A percentile compares a stretch with the other conserved stretches of the same genome.
Evolutionary conservation across 2,113 vertebrate genomes (phyloP).

Genomic region (Apus apus): DNA sequence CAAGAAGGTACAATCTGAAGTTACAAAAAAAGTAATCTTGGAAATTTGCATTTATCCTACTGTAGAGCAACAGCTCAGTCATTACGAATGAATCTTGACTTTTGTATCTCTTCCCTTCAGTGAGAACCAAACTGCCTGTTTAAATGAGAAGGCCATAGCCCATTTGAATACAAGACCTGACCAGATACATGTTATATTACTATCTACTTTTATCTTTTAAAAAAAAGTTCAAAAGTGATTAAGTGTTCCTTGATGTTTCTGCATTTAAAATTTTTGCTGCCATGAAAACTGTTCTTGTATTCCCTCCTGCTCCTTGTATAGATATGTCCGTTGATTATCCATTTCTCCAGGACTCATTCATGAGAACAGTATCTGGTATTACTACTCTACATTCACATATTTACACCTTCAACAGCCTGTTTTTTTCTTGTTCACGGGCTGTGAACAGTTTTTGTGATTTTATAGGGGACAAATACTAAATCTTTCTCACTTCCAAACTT

Average conservation of each 20-base stretch:
- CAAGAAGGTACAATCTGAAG: slow-evolving; percentile 4
- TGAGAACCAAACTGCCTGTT: not conserved
- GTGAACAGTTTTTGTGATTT: not conserved
- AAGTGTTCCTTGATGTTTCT: not conserved
- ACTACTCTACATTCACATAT: not conserved
- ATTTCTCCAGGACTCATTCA: slow-evolving; percentile 22
- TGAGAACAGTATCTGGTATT: slow-evolving; percentile 42
- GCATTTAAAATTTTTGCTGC: not conserved
- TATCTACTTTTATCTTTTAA: slow-evolving; percentile 8
- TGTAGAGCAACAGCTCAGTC: not conserved
- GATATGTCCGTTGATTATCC: slow-evolving; percentile 24
- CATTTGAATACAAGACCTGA: slow-evolving; percentile 24
- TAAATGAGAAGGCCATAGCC: slow-evolving; percentile 28
- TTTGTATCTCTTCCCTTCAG: not conserved
- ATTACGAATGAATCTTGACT: not conserved
- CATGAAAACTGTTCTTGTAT: not conserved
- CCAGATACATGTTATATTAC: not conserved
- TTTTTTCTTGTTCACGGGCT: slow-evolving; percentile 25
- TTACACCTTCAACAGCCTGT: not conserved
- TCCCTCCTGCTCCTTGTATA: not conserved
- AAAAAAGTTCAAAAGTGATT: slow-evolving; percentile 41
- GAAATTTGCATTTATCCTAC: not conserved
- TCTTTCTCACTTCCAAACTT: slow-evolving; percentile 25
- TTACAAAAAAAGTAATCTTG: not conserved
- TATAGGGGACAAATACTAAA: slow-evolving; percentile 32